These are phyloP conservation scores for Berghia stephanieae DNA, from an alignment of 1,140 invertebrate genomes.

Conservation along the genomic window DNA sequence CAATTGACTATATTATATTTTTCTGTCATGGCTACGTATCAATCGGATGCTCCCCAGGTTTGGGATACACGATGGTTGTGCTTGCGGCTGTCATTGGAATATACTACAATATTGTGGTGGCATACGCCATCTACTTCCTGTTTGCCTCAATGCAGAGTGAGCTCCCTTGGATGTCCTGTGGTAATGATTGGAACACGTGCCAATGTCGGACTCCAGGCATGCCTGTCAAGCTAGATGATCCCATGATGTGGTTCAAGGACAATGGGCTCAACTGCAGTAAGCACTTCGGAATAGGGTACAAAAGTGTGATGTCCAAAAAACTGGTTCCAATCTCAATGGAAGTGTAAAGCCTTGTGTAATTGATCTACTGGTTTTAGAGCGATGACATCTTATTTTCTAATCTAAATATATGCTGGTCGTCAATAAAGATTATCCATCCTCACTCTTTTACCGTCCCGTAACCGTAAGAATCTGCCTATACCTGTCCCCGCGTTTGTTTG, in stretches of 20 bases:
- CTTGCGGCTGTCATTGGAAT: conserved; percentile 63
- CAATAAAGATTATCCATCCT: too few species aligned
- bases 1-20: not conserved
- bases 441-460: too few species aligned
- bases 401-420: too few species aligned
- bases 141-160: conserved; percentile 44
- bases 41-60: conserved; percentile 70
- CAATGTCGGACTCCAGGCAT: conserved; percentile 35
- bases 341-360: too few species aligned
- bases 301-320: too few species aligned
- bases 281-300: too few species aligned
- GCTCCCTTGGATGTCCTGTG: conserved; percentile 51
- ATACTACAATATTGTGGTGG: conserved; percentile 66
- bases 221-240: conserved; percentile 23
- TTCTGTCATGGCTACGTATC: too few species aligned
- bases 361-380: too few species aligned
- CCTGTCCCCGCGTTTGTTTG: too few species aligned
- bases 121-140: conserved; percentile 61
- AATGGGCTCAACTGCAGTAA: conserved; percentile 40
- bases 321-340: too few species aligned
- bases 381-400: too few species aligned
- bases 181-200: conserved; percentile 49
- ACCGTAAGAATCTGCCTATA: too few species aligned
- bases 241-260: conserved; percentile 30
- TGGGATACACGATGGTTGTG: conserved; percentile 78